Conservation (phyloP, 1,140 invertebrate species). For the Trialeurodes vaporariorum region DNA sequence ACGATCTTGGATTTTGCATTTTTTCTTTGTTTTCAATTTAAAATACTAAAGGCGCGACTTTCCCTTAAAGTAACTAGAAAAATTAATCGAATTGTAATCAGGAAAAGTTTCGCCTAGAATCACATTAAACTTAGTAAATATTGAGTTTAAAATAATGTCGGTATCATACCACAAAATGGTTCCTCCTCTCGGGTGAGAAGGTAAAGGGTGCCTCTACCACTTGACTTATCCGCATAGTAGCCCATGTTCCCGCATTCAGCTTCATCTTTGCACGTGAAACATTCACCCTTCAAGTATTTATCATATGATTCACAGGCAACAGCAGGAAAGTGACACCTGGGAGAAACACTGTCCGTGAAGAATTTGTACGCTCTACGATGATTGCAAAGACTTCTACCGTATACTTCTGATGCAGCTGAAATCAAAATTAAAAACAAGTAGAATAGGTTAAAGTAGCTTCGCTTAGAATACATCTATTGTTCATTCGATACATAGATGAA, state of each 20-base stretch:
- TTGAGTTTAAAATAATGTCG: no score
- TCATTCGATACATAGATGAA: no score
- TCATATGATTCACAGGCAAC: slow-evolving; percentile 79
- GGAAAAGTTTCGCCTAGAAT: no score
- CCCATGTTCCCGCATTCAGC: slow-evolving; percentile 80
- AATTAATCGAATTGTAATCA: no score
- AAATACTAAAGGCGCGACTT: no score
- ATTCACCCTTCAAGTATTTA: slow-evolving; percentile 61
- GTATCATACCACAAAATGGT: slow-evolving; percentile 67
- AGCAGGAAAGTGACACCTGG: slow-evolving; percentile 76
- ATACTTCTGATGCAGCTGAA: slow-evolving; percentile 54
- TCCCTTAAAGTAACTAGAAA: no score
- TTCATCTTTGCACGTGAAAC: slow-evolving; percentile 51
- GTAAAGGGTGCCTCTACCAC: slow-evolving; percentile 68
- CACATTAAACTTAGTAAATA: background rate
- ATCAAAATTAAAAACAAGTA: slow-evolving; percentile 11
- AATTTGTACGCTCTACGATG: slow-evolving; percentile 85
- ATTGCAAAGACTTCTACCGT: slow-evolving; percentile 80
- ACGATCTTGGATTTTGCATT: no score
- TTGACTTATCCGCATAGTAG: slow-evolving; percentile 74
- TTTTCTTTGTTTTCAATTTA: no score
- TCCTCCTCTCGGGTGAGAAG: slow-evolving; percentile 80
- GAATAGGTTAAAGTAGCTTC: no score
- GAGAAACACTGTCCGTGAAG: slow-evolving; percentile 85
- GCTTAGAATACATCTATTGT: no score